phyloP scores from a whole-genome alignment of 2,113 vertebrate genomes.

The Platichthys flesus region DNA sequence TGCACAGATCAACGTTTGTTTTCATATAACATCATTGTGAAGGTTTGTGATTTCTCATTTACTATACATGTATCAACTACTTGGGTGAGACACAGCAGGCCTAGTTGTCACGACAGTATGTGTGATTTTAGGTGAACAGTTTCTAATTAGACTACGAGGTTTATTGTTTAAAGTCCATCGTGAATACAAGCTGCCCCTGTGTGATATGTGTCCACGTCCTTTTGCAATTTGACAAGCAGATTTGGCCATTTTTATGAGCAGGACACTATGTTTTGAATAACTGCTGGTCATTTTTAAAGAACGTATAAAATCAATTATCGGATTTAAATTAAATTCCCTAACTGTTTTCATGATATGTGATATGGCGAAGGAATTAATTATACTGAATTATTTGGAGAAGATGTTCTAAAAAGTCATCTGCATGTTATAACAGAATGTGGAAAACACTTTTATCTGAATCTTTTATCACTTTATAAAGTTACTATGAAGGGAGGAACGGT shows the following conservation, averaged over 20 bases:
- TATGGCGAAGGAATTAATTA: neutral
- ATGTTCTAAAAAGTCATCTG: slow-evolving; percentile 3
- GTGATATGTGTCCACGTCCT: slow-evolving; percentile 1
- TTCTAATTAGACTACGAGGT: slow-evolving; percentile 3
- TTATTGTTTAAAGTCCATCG: slow-evolving; percentile 1
- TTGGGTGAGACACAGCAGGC: slow-evolving; percentile 14
- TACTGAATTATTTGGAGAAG: neutral
- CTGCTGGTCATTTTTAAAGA: slow-evolving; percentile 18
- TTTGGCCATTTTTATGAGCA: slow-evolving; percentile 27
- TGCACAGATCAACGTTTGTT: slow-evolving; percentile 46
- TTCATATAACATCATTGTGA: slow-evolving; percentile 21
- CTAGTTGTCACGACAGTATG: neutral
- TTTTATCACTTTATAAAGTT: slow-evolving; percentile 8
- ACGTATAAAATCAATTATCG: slow-evolving; percentile 35
- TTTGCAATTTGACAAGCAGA: slow-evolving; percentile 19
- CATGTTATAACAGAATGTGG: slow-evolving; percentile 20
- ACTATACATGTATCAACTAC: slow-evolving; percentile 28
- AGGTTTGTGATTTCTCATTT: slow-evolving; percentile 16
- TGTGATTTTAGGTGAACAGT: slow-evolving; percentile 31
- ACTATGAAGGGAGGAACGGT: slow-evolving; percentile 11
- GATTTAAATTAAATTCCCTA: slow-evolving; percentile 2
- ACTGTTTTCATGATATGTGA: slow-evolving; percentile 5
- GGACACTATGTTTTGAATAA: neutral
- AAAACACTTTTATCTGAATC: slow-evolving; percentile 25
- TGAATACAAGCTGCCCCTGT: slow-evolving; percentile 3